Evolutionary conservation across 2,113 vertebrate species (phyloP), one percentile per base, ranked within the genome.

Genomic region (Hemiprocne comata): DNA sequence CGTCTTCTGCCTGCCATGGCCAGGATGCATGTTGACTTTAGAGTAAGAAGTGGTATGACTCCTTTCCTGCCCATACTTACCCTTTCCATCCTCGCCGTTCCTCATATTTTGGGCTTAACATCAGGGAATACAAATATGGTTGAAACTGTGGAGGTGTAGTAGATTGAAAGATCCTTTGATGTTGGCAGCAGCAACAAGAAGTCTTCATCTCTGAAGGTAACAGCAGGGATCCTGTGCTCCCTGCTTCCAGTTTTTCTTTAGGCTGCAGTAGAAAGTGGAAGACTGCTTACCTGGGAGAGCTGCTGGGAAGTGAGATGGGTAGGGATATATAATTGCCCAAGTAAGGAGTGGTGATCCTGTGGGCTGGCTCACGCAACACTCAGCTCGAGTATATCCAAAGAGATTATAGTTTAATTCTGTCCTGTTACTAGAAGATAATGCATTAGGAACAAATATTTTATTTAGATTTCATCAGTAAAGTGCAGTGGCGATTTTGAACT

Each of bases 311-410:
- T 38, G 40, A 23, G 21, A 8, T 55, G 25, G 34, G 26, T 11
- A 60, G 26, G 54, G 73, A 24, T 53, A 31, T 40, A 9, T 38
- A 4, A 17, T 36, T 84, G 25, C 3, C 11, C 3, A 1, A 36
- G 36, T 33, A 31, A 58, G 40, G 23, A 54, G 50, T 46, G 38
- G 12, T 66, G 74, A 50, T 85, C 57, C 57, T 36, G 12, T 67
- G 55, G n/a, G 33, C 3, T 48, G 44, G 54, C 42, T 85, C n/a
- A 34, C 0, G 0, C 34, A 71, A 23, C 25, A 19, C 38, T 85
- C 31, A 4, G 17, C 25, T 64, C 18, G 54, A 9, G 40, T 80
- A 28, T 46, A 48, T 51, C n/a, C 25, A 14, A 48, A 87, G 42
- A 69, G 7, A 24, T 64, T 34, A 34, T 31, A 21, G n/a, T 62